Evolutionary conservation across 2,113 vertebrate genomes (phyloP).

Genomic region (Limnothrissa miodon): DNA sequence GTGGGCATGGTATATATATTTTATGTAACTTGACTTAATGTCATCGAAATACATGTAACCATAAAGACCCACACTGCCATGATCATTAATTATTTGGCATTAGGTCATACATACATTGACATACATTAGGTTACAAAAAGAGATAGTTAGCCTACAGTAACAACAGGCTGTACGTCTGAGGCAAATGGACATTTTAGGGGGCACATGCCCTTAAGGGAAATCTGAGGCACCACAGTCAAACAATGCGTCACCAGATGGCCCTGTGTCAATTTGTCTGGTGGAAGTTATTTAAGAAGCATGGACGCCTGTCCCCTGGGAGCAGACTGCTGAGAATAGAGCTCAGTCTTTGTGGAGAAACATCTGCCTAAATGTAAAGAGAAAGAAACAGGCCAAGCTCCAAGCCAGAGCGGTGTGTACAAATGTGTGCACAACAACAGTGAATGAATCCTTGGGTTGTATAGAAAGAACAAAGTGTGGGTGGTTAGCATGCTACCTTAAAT

Average conservation of each 20-base stretch:
- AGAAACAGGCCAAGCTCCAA: background rate
- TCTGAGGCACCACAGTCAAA: constrained; percentile 32
- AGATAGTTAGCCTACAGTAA: background rate
- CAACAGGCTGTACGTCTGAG: background rate
- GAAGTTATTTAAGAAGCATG: constrained; percentile 43
- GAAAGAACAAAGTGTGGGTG: background rate
- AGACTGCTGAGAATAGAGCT: constrained; percentile 44
- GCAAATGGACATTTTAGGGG: background rate
- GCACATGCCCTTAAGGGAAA: background rate
- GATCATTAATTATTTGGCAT: background rate
- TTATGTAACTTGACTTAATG: background rate
- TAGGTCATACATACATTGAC: background rate
- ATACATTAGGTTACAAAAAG: background rate
- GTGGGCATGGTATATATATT: background rate
- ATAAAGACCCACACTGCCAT: background rate
- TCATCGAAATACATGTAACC: background rate
- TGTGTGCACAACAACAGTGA: background rate
- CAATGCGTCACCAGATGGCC: constrained; percentile 45
- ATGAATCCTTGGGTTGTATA: background rate
- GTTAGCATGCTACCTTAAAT: background rate
- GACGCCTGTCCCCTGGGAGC: constrained; percentile 51
- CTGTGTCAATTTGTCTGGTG: constrained; percentile 26
- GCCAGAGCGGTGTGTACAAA: background rate
- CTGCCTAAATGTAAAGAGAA: constrained; percentile 28
- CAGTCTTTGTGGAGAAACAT: constrained; percentile 35